Percentiles rank a stretch among this genome's conserved stretches.
phyloP scores from a whole-genome alignment of 2,797 vertebrate species.

The Pangasius krempfi region DNA sequence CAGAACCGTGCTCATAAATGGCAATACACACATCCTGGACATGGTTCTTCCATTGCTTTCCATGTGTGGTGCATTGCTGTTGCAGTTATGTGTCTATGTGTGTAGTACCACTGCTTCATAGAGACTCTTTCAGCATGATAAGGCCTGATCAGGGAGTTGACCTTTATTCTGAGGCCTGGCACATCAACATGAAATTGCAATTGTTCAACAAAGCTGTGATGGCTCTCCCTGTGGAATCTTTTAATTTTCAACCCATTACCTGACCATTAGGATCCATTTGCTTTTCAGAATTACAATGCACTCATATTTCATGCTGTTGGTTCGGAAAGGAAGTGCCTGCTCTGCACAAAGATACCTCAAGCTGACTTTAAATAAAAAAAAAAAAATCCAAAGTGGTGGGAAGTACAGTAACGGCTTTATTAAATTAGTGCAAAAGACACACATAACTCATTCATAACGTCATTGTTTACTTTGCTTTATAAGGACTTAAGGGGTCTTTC shows the following conservation, averaged over 20 bases:
- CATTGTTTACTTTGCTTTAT: conserved; percentile 73
- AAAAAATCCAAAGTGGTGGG: conserved; percentile 61
- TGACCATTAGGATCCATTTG: conserved; percentile 30
- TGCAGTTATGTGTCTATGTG: not conserved
- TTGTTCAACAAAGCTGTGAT: not conserved
- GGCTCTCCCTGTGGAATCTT: conserved; percentile 10
- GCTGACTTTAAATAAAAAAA: not conserved
- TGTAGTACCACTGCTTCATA: not conserved
- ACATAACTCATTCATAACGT: conserved; percentile 82
- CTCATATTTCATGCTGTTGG: conserved; percentile 16
- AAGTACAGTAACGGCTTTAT: conserved; percentile 85
- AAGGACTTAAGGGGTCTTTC: conserved; percentile 67
- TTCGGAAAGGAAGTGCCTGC: not conserved
- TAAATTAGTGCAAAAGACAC: conserved; percentile 89
- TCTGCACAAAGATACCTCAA: not conserved
- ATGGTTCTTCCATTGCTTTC: not conserved
- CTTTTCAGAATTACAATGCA: not conserved
- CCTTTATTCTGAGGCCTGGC: not conserved
- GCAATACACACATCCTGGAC: not conserved
- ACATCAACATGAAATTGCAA: conserved; percentile 23
- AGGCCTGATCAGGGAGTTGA: conserved; percentile 24
- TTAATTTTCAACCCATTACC: conserved; percentile 20
- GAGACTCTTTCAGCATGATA: not conserved
- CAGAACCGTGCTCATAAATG: not conserved
- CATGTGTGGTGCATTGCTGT: not conserved